Evolutionary conservation across 2,888 invertebrate genomes (phyloP).

Genomic region (Tetramorium bicarinatum): DNA sequence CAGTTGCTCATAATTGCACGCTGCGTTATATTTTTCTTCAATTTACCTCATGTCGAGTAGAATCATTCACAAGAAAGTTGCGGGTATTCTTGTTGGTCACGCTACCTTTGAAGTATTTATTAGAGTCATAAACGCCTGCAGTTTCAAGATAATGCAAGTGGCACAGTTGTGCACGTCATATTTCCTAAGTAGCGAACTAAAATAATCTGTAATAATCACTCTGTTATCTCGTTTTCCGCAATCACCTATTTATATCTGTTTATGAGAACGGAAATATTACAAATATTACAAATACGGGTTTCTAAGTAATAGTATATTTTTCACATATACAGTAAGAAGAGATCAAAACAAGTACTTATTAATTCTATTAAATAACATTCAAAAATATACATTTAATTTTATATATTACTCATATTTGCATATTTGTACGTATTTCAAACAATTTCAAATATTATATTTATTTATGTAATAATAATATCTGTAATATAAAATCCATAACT

Average conservation of each 20-base stretch:
- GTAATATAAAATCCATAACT: too few relatives aligned
- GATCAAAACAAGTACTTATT: too few relatives aligned
- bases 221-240: not conserved
- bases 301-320: too few relatives aligned
- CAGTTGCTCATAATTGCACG: constrained; percentile 30
- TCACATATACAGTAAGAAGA: too few relatives aligned
- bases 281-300: not conserved
- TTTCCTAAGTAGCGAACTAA: constrained; percentile 6
- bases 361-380: too few relatives aligned
- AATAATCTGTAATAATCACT: constrained; percentile 22
- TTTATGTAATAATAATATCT: not conserved
- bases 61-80: constrained; percentile 27
- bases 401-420: too few relatives aligned
- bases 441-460: not conserved
- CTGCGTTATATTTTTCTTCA: constrained; percentile 20
- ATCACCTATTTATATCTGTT: not conserved
- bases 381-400: too few relatives aligned
- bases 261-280: not conserved
- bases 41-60: constrained; percentile 25
- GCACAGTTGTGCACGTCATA: not conserved
- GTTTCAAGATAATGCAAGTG: constrained; percentile 22
- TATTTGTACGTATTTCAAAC: not conserved
- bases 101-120: constrained; percentile 24
- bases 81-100: constrained; percentile 1
- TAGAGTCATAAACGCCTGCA: constrained; percentile 34